These are phyloP conservation scores for Nasonia giraulti DNA, from an alignment of 1,140 invertebrate species.

Conservation along the genomic window DNA sequence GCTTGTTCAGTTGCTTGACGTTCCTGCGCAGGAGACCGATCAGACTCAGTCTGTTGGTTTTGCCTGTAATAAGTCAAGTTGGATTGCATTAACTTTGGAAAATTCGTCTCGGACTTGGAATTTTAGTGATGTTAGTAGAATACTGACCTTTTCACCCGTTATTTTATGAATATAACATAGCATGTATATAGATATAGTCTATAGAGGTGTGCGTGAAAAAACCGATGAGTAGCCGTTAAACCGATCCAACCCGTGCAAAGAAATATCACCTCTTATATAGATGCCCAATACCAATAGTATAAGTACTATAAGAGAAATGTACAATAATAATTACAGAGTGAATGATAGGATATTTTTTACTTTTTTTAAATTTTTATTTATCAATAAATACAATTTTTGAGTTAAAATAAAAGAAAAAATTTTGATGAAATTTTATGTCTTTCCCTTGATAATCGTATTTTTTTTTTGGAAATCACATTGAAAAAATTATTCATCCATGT, in stretches of 20 bases:
- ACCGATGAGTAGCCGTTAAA: background rate
- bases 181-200: background rate
- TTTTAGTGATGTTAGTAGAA: background rate
- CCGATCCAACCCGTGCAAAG: constrained; percentile 2
- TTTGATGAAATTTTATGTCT: background rate
- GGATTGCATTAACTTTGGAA: background rate
- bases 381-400: background rate
- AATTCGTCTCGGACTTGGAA: background rate
- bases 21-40: constrained; percentile 33
- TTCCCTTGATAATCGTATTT: background rate
- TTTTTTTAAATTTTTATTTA: background rate
- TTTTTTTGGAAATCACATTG: background rate
- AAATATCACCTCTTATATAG: background rate
- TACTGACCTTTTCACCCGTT: background rate
- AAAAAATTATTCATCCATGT: background rate
- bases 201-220: background rate
- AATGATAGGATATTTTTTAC: background rate
- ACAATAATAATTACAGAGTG: background rate
- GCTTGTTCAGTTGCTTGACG: background rate
- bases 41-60: constrained; percentile 44
- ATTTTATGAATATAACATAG: background rate
- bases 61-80: constrained; percentile 3
- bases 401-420: no score
- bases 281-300: background rate
- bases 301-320: background rate